Evolutionary conservation across 2,888 invertebrate species (phyloP).

Genomic region (Phyllotreta cruciferae): DNA sequence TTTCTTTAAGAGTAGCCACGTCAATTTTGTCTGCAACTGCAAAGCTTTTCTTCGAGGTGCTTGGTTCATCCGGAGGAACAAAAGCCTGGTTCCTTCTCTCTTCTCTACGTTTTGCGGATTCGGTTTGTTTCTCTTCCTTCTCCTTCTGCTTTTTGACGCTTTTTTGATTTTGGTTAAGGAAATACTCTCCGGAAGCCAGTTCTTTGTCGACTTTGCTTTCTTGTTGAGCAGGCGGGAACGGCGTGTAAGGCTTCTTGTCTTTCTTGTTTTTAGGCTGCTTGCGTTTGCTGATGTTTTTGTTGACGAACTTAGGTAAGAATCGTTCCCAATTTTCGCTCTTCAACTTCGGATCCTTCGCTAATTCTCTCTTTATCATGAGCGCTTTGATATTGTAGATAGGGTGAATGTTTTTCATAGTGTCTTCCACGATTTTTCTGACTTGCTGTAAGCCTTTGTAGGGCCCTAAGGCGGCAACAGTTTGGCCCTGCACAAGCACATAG

Average conservation of each 20-base stretch:
- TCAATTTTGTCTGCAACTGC: slow-evolving; percentile 64
- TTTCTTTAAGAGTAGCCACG: slow-evolving; percentile 75
- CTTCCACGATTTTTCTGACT: slow-evolving; percentile 88
- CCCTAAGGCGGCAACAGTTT: slow-evolving; percentile 96
- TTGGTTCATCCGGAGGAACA: slow-evolving; percentile 81
- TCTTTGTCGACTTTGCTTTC: slow-evolving; percentile 94
- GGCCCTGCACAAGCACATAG: slow-evolving; percentile 96
- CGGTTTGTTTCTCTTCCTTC: slow-evolving; percentile 78
- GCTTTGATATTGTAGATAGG: slow-evolving; percentile 98
- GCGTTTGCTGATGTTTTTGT: slow-evolving; percentile 85
- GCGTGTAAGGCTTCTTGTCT: slow-evolving; percentile 93
- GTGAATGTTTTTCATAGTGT: slow-evolving; percentile 98
- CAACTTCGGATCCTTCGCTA: slow-evolving; percentile 90
- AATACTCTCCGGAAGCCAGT: slow-evolving; percentile 95
- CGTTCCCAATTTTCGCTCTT: slow-evolving; percentile 96
- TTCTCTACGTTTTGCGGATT: slow-evolving; percentile 74
- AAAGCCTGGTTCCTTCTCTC: slow-evolving; percentile 82
- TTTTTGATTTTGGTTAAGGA: slow-evolving; percentile 86
- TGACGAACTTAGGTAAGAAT: slow-evolving; percentile 91
- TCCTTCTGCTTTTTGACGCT: slow-evolving; percentile 74
- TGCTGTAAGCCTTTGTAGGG: slow-evolving; percentile 90
- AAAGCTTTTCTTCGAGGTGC: slow-evolving; percentile 45
- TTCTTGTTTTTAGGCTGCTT: slow-evolving; percentile 89
- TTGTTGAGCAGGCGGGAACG: slow-evolving; percentile 93
- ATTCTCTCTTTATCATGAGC: slow-evolving; percentile 95